Conservation (phyloP, 2,797 vertebrate genomes). For the Eospalax fontanierii region DNA sequence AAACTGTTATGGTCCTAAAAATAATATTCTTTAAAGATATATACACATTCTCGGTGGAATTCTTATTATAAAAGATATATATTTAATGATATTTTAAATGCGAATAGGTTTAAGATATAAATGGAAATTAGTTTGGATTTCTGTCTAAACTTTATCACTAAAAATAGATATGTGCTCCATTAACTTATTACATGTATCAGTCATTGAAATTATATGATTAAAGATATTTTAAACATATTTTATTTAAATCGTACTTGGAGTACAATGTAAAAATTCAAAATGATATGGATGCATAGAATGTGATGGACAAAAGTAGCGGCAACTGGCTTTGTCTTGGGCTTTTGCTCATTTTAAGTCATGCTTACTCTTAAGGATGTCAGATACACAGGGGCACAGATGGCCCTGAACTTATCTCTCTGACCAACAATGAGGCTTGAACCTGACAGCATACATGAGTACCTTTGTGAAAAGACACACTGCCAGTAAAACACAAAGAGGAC, state of each 20-base stretch:
- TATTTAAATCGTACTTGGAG: neutral
- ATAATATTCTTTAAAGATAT: neutral
- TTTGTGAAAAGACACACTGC: neutral
- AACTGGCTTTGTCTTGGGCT: neutral
- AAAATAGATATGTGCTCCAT: neutral
- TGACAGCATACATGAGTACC: neutral
- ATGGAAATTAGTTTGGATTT: slow-evolving; percentile 61
- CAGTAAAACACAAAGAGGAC: neutral
- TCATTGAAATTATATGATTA: neutral
- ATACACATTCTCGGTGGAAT: slow-evolving; percentile 18
- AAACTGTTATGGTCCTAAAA: neutral
- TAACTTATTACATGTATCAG: neutral
- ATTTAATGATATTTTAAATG: slow-evolving; percentile 55
- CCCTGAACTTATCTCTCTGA: neutral
- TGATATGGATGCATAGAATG: neutral
- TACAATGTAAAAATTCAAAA: neutral
- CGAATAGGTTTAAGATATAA: slow-evolving; percentile 34
- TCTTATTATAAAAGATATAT: slow-evolving; percentile 20
- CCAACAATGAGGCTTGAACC: neutral
- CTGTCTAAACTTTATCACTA: neutral
- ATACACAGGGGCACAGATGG: too few species aligned
- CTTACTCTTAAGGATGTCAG: neutral
- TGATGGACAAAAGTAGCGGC: too few species aligned
- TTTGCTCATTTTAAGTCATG: neutral
- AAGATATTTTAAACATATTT: slow-evolving; percentile 10